phyloP scores from a whole-genome alignment of 2,888 invertebrate species.

The Entomobrya multifasciata region DNA sequence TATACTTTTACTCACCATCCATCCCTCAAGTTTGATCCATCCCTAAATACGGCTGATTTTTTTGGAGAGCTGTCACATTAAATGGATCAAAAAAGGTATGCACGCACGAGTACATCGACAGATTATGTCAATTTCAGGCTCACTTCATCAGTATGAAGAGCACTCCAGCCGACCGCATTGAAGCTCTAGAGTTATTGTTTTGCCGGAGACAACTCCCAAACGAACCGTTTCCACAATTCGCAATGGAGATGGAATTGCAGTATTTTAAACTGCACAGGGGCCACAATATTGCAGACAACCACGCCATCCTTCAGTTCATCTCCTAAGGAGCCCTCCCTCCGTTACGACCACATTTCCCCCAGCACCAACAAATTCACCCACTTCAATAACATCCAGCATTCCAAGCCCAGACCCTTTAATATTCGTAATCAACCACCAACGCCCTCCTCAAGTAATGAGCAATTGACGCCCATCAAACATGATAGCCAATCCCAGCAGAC shows the following conservation, averaged over 20 bases:
- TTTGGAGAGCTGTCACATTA: slow-evolving; percentile 31
- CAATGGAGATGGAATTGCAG: slow-evolving; percentile 37
- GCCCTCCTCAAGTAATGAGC: no score
- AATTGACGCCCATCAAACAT: no score
- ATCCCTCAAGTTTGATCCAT: slow-evolving; percentile 24
- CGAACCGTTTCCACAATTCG: slow-evolving; percentile 47
- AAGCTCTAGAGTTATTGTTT: neutral
- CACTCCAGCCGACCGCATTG: neutral
- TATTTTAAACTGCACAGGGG: slow-evolving; percentile 35
- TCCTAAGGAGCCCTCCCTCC: neutral
- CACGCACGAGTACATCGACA: no score
- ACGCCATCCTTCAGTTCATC: neutral
- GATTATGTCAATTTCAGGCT: slow-evolving; percentile 4
- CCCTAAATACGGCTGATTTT: slow-evolving; percentile 43
- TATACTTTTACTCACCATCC: neutral
- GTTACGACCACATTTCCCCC: neutral
- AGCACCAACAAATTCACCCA: no score
- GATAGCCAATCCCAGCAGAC: no score
- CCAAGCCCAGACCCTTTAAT: no score
- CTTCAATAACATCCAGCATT: no score
- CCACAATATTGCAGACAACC: neutral
- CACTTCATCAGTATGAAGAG: slow-evolving; percentile 52
- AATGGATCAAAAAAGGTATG: neutral
- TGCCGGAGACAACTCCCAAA: slow-evolving; percentile 16
- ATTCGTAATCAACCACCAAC: no score